Evolutionary conservation across 2,797 vertebrate genomes (phyloP), one percentile per base, ranked within the genome.

Genomic region (Aulostomus chinensis): DNA sequence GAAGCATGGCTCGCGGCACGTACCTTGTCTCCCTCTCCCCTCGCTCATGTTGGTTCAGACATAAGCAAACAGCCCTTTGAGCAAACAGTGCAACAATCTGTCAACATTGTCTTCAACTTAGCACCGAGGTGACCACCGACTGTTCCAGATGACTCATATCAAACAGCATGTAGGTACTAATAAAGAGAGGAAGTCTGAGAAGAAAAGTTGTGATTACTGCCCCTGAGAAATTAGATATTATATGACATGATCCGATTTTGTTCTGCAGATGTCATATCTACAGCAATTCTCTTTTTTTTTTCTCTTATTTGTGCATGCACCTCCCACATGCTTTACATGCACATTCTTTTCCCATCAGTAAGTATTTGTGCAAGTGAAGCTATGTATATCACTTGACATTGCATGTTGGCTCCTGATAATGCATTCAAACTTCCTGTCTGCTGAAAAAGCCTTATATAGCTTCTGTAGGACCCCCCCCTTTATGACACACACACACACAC

Each of bases 1-100:
- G 76, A 80, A 88, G 88, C 92, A 91, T 92, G 91, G 88, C 86
- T 85, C 28, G 50, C 83, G 60, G 92, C 92, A 92, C 91, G 92
- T 92, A 93, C 89, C 87, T 88, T 67, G 81, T 90, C 80, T 86
- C 80, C 55, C 72, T 72, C 40, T 50, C 55, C 56, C 68, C 65
- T 73, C 74, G 66, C 64, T 81, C 69, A 73, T 82, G 86, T 90
- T 92, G 87, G 84, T 87, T 86, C 84, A 89, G 83, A 84, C 86
- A 70, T 79, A 87, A 90, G 87, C 82, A 91, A 91, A 92, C 88
- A 92, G 65, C 58, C 55, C 71, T 76, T 80, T 88, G 76, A 84
- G 83, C 89, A 90, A 86, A 86, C 78, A 88, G 63, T 64, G 61
- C 64, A 76, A 78, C 73, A 75, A 81, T 65, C 65, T 62, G 67